Conservation (phyloP, 2,797 vertebrate species). For the Takifugu rubripes region DNA sequence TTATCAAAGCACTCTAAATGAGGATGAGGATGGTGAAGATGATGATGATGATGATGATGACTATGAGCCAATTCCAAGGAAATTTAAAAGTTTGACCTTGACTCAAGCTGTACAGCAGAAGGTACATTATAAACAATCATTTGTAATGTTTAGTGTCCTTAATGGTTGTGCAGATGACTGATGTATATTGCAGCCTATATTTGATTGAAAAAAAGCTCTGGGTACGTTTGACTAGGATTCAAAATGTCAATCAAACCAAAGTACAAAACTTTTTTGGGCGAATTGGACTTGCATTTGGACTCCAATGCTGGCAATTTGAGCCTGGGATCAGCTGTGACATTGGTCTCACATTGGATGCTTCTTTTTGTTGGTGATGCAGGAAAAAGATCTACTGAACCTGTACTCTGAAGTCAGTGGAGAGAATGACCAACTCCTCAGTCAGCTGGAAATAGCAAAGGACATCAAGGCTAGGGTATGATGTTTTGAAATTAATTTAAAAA, state of each 20-base stretch:
- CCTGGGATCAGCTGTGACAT: no score
- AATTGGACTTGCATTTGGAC: no score
- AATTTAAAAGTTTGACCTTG: slow-evolving; percentile 68
- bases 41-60: slow-evolving; percentile 39
- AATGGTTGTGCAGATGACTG: no score
- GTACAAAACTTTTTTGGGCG: no score
- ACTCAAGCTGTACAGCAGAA: slow-evolving; percentile 81
- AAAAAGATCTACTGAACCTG: slow-evolving; percentile 78
- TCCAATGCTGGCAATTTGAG: no score
- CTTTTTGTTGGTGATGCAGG: slow-evolving; percentile 66
- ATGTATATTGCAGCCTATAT: no score
- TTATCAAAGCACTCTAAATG: slow-evolving; percentile 76
- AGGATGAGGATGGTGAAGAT: slow-evolving; percentile 43
- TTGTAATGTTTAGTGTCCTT: no score
- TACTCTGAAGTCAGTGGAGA: slow-evolving; percentile 80
- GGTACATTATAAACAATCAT: slow-evolving; percentile 61
- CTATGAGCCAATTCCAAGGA: slow-evolving; percentile 63
- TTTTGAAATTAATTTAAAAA: neutral
- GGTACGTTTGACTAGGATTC: no score
- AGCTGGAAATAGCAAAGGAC: slow-evolving; percentile 81
- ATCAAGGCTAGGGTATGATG: slow-evolving; percentile 79
- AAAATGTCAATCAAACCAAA: no score
- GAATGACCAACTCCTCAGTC: slow-evolving; percentile 79
- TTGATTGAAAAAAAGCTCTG: no score
- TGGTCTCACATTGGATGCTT: neutral